A percentile compares a stretch with the other conserved stretches of the same genome.
Conservation (phyloP, 1,140 invertebrate genomes). For the Drosophila kikkawai region DNA sequence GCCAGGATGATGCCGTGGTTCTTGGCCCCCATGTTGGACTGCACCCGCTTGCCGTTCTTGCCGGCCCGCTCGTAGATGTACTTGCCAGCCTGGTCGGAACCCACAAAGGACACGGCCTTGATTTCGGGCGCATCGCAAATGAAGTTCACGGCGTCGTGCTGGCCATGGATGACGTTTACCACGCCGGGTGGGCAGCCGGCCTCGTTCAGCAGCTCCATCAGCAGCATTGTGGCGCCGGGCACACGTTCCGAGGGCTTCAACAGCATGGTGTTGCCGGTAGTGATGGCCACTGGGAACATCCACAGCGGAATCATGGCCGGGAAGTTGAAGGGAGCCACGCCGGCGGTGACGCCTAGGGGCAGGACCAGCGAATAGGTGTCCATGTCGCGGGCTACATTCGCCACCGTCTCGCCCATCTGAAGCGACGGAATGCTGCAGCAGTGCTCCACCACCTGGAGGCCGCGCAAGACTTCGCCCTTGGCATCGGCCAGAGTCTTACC, state of each 20-base stretch:
- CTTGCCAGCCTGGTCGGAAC: slow-evolving; percentile 97
- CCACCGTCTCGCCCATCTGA: slow-evolving; percentile 96
- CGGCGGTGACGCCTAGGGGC: slow-evolving; percentile 88
- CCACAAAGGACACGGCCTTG: slow-evolving; percentile 99
- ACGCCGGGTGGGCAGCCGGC: slow-evolving; percentile 93
- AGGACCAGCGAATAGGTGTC: slow-evolving; percentile 95
- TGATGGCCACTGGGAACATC: slow-evolving; percentile 98
- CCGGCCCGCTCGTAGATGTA: slow-evolving; percentile 98
- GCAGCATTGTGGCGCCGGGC: slow-evolving; percentile 97
- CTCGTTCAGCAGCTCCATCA: slow-evolving; percentile 89
- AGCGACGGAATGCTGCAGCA: slow-evolving; percentile 96
- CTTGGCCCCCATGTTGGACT: slow-evolving; percentile 99
- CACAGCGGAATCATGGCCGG: slow-evolving; percentile 99
- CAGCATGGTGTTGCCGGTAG: slow-evolving; percentile 93
- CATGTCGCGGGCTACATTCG: slow-evolving; percentile 97
- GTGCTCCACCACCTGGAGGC: slow-evolving; percentile 99
- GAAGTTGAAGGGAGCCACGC: slow-evolving; percentile 98
- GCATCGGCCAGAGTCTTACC: slow-evolving; percentile 99
- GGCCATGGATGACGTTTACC: slow-evolving; percentile 94
- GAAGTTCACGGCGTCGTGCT: slow-evolving; percentile 97
- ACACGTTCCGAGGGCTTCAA: slow-evolving; percentile 98
- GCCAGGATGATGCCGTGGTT: slow-evolving; percentile 99
- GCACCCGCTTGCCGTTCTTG: slow-evolving; percentile 96
- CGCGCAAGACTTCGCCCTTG: slow-evolving; percentile 98
- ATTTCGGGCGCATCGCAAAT: slow-evolving; percentile 98